Conservation (phyloP, 64 coral and sea anemone genomes). For the Montipora capricornis region DNA sequence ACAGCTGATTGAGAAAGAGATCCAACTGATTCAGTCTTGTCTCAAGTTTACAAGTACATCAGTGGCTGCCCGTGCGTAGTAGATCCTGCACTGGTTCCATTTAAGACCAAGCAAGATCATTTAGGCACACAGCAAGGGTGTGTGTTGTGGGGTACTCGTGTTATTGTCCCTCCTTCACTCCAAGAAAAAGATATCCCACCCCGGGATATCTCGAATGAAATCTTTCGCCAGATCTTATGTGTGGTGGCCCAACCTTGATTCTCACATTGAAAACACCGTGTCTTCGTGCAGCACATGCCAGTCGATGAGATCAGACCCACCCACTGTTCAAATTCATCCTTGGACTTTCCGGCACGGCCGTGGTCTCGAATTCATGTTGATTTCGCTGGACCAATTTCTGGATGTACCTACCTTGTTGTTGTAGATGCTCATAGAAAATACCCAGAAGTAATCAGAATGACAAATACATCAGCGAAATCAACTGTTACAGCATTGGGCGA, state of each 20-base stretch:
- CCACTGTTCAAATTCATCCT: too few species aligned
- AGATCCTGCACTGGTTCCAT: constrained; percentile 56
- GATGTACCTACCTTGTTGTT: too few species aligned
- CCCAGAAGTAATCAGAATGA: too few species aligned
- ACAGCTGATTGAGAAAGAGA: constrained; percentile 58
- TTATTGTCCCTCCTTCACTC: constrained; percentile 60
- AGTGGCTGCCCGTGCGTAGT: constrained; percentile 53
- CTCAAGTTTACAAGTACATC: constrained; percentile 38
- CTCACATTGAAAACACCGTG: constrained; percentile 45
- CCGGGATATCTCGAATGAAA: constrained; percentile 64
- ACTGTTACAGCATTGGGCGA: constrained; percentile 52
- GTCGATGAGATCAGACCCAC: constrained; percentile 1
- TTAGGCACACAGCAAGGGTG: constrained; percentile 51
- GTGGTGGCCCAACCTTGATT: constrained; percentile 64
- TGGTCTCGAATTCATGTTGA: too few species aligned
- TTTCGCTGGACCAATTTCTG: too few species aligned
- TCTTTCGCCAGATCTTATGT: constrained; percentile 63
- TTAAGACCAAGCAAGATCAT: constrained; percentile 57
- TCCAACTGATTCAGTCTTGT: constrained; percentile 41
- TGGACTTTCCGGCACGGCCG: too few species aligned
- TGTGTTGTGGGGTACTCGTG: constrained; percentile 35
- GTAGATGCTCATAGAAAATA: too few species aligned
- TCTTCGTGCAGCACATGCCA: not conserved
- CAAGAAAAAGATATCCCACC: constrained; percentile 51
- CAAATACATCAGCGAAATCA: too few species aligned